Conservation (phyloP, 2,113 vertebrate species). For the Amphilophus citrinellus region DNA sequence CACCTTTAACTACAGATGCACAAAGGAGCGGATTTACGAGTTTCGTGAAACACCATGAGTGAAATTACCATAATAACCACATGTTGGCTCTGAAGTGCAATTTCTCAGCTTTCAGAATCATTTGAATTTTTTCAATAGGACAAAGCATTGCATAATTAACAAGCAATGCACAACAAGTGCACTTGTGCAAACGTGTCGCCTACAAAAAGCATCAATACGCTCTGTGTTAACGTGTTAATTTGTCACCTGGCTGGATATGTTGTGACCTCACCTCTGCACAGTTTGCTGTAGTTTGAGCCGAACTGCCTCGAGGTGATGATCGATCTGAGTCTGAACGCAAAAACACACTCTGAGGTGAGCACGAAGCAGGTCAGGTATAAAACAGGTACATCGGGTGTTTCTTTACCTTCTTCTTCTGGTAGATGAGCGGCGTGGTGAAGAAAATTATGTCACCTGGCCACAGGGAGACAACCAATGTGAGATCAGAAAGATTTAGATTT, state of each 20-base stretch:
- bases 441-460: slow-evolving; percentile 77
- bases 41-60: no score
- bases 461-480: neutral
- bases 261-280: slow-evolving; percentile 68
- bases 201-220: no score
- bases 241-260: neutral
- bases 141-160: no score
- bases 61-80: no score
- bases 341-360: slow-evolving; percentile 5
- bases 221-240: no score
- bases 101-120: no score
- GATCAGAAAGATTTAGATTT: neutral
- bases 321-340: slow-evolving; percentile 50
- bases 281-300: slow-evolving; percentile 44
- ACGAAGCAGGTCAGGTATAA: neutral
- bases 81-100: no score
- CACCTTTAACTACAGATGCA: neutral
- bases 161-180: no score
- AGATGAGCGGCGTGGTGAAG: slow-evolving; percentile 83
- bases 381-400: neutral
- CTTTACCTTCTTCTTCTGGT: slow-evolving; percentile 86
- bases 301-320: neutral
- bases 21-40: no score
- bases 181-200: no score
- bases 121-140: no score